Base-by-base conservation (phyloP, 2,888 invertebrate genomes). In the Octonoba sinensis region DNA sequence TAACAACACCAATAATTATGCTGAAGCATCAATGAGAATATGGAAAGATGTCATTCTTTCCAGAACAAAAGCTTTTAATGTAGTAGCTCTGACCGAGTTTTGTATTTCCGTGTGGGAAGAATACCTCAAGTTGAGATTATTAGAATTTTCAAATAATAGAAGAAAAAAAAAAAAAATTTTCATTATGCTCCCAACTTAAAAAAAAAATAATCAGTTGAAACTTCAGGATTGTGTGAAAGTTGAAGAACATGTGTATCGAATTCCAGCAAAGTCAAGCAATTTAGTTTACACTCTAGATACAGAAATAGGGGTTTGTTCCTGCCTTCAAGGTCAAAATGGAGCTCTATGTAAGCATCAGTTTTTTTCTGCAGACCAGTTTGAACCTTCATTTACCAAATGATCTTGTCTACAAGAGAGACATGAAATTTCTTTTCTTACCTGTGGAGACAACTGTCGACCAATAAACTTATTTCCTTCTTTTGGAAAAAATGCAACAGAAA, bases 51-150 rank as follows among this genome's bases (percentile, higher is more conserved):
- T 67, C 11, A 47, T 67, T 8, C 36, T 67, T 12, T 54, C 20
- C 54, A 46, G 67, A 16, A 54, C 67, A 16, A 67, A 67, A 27
- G 67, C 67, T 13, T 67, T 54, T 27, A 67, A 67, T 36, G 36
- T 54, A 20, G 51, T 67, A 3, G 54, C 67, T 15, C 16, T 54
- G 0, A 24, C 54, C 1, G 67, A 67, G 11, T 67, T 67, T 8
- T 67, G 67, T 16, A 27, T 67, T 13, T 49, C 24, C 11, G 54
- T 54, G 24, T 67, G 51, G 67, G 27, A 67, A 1, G 15, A 11
- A 11, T 67, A 67, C 27, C n/a, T 67, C 20, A 27, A 20, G 4
- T 2, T 18, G 12, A 65, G 13, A 46, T 46, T 65, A 0, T 13
- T 47, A 13, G 65, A n/a, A 15, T 65, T 47, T 20, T n/a, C 65